A percentile compares a stretch with the other conserved stretches of the same genome.
Conservation (phyloP, 2,888 invertebrate species). For the Dolomedes plantarius region DNA sequence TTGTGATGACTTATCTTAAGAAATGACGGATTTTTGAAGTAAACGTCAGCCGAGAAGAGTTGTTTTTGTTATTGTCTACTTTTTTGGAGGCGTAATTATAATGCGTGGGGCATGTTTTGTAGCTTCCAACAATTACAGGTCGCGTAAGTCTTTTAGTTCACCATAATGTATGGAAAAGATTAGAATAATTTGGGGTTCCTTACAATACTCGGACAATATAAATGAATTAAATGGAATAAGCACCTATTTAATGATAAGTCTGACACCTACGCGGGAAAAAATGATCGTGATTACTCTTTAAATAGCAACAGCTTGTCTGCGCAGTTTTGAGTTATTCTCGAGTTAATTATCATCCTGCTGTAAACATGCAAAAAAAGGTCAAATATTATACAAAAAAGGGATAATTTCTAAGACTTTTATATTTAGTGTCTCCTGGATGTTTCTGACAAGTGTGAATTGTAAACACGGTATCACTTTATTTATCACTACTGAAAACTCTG, state of each 20-base stretch:
- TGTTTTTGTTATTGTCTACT: background rate
- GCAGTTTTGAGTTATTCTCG: too few relatives aligned
- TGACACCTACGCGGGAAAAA: background rate
- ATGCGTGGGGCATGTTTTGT: constrained; percentile 3
- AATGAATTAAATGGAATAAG: constrained; percentile 3
- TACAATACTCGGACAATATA: background rate
- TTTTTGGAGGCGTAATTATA: background rate
- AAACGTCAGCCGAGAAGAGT: background rate
- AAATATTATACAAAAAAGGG: background rate
- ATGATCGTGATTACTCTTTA: background rate
- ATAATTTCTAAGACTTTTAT: background rate
- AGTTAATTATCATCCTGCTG: too few relatives aligned
- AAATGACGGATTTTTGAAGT: constrained; percentile 27
- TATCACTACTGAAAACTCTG: too few relatives aligned
- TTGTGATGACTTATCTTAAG: constrained; percentile 1
- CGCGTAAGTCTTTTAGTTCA: background rate
- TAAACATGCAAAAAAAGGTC: background rate
- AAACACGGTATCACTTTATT: too few relatives aligned
- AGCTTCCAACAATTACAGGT: background rate
- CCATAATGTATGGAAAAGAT: background rate
- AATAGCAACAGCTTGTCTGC: background rate
- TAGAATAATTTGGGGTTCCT: background rate
- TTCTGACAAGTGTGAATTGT: too few relatives aligned
- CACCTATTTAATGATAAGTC: background rate
- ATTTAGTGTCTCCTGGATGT: too few relatives aligned